Conservation (phyloP, 2,113 vertebrate genomes). For the Felis chaus region DNA sequence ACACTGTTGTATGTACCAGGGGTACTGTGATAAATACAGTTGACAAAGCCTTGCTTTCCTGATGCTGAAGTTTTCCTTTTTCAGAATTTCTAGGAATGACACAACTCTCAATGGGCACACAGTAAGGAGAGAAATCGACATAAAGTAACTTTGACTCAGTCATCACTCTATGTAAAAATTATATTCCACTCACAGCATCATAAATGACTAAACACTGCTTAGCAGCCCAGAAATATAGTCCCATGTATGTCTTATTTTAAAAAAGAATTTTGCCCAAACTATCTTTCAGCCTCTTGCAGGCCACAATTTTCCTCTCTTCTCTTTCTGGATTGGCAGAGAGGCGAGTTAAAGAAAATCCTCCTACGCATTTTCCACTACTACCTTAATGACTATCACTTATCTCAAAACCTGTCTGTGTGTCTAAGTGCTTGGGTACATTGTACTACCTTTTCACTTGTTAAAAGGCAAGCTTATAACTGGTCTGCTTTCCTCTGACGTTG, state of each 20-base stretch:
- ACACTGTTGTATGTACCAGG: background rate
- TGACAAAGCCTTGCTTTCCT: background rate
- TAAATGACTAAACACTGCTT: background rate
- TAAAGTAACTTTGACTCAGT: background rate
- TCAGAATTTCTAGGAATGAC: background rate
- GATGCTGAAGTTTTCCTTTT: background rate
- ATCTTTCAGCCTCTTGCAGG: background rate
- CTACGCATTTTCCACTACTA: background rate
- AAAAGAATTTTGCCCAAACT: background rate
- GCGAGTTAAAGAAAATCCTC: constrained; percentile 31
- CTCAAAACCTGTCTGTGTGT: background rate
- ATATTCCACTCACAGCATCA: background rate
- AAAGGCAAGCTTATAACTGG: background rate
- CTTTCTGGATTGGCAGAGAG: constrained; percentile 26
- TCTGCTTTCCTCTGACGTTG: background rate
- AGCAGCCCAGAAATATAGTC: background rate
- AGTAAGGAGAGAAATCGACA: background rate
- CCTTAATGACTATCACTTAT: constrained; percentile 7
- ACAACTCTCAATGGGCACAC: background rate
- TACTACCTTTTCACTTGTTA: background rate
- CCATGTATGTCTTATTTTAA: background rate
- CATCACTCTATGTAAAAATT: background rate
- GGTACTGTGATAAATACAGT: background rate
- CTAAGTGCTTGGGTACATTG: background rate
- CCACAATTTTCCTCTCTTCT: background rate